Evolutionary conservation across 1,140 invertebrate species (phyloP), one percentile per base, ranked within the genome.

Genomic region (Meloidogyne chitwoodi): DNA sequence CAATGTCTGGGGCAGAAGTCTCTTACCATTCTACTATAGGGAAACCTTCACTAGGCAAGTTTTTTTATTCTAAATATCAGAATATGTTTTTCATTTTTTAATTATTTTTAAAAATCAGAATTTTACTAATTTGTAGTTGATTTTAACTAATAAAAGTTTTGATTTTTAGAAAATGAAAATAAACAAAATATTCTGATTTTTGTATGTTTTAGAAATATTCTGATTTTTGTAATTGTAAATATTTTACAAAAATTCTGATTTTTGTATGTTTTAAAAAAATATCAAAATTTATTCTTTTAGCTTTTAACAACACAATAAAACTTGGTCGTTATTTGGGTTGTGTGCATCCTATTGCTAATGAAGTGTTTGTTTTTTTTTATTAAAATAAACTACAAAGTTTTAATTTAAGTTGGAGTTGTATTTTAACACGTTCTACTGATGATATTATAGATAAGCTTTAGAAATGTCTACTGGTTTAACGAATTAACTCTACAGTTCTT

Each of bases 1-100:
- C 85, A 16, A 82, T 87, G 80, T 87, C 85, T 6, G 85, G 85
- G 6, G 82, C 85, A 14, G 85, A 87, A 74, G 84, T 87, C 1
- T 84, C 85, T 8, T 86, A 86, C 67, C 85, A 86, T 48, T 83
- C 82, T n/a, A 82, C 69, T 19, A 86, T 86, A 66, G 81, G 80
- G 22, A 85, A 87, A 63, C 80, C 85, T 4, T 78, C 83, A 16
- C 48, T 86, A 11, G 70, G 70, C n/a, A 22, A 48, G 22, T 14
- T 56, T 56, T n/a, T 56, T 56, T n/a, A n/a, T 22, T 56, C 8
- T 16, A 56, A n/a, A n/a, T n/a, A n/a, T 56, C 44, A 48, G 44
- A 56, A 56, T 48, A 12, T 27, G 31, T 19, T n/a, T 27, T 69
- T 4, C 24, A 19, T 41, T n/a, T 41, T 5, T 68, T 27, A 26